These are phyloP conservation scores for Cyaniris semiargus DNA, from an alignment of 2,888 invertebrate genomes.

Conservation along the genomic window DNA sequence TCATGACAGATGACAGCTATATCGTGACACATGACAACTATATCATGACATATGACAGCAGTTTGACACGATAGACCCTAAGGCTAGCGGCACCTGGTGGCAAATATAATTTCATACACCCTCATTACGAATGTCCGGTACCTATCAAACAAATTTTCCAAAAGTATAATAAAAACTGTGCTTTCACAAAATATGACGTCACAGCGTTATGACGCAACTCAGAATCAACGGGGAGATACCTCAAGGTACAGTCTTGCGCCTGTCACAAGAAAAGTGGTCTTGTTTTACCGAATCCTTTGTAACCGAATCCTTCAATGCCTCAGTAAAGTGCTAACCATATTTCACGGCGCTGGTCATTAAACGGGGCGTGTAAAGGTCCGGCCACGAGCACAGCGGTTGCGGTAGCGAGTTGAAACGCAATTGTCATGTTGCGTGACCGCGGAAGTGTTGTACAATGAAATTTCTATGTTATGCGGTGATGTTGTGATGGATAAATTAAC, in stretches of 20 bases:
- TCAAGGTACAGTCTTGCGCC: conserved; percentile 36
- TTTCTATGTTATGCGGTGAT: background rate
- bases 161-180: no score
- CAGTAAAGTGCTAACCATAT: conserved; percentile 45
- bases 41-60: no score
- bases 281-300: conserved; percentile 43
- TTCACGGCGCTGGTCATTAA: conserved; percentile 47
- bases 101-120: no score
- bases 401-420: background rate
- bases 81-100: no score
- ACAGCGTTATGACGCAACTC: background rate
- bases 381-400: conserved; percentile 2
- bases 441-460: background rate
- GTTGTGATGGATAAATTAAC: background rate
- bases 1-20: no score
- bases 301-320: conserved; percentile 45
- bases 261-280: conserved; percentile 42
- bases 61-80: no score
- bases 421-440: background rate
- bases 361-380: conserved; percentile 38
- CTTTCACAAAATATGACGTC: background rate
- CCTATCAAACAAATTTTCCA: no score
- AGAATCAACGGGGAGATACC: conserved; percentile 27
- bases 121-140: no score
- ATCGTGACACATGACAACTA: no score